phyloP scores from a whole-genome alignment of 2,888 invertebrate species.

The Lepidochrysops patricia region DNA sequence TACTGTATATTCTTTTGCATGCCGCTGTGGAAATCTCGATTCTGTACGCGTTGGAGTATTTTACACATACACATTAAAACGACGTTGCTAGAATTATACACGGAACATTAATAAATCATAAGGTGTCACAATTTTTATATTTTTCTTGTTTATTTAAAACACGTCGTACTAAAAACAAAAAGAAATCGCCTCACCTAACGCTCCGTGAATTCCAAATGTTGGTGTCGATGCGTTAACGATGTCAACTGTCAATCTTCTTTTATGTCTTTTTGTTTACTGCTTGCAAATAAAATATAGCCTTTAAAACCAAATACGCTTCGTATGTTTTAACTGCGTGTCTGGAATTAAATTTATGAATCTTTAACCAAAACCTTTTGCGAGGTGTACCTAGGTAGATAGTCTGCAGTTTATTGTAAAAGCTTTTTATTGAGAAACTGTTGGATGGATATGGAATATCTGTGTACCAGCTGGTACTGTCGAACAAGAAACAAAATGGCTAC shows the following conservation, averaged over 20 bases:
- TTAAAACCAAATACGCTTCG: conserved; percentile 1
- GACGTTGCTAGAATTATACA: conserved; percentile 30
- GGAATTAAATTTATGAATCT: background rate
- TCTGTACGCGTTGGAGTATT: conserved; percentile 54
- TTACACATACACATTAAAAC: conserved; percentile 59
- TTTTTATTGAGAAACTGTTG: background rate
- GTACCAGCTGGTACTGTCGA: background rate
- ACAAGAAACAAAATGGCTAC: background rate
- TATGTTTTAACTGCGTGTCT: background rate
- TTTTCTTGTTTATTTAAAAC: conserved; percentile 10
- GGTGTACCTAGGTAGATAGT: background rate
- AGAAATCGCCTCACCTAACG: background rate
- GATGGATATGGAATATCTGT: background rate
- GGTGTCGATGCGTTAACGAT: conserved; percentile 1
- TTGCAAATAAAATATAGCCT: background rate
- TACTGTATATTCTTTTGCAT: conserved; percentile 52
- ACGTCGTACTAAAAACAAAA: conserved; percentile 7
- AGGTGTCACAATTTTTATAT: conserved; percentile 9
- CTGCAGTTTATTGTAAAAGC: background rate
- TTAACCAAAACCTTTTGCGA: background rate
- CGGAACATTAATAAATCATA: conserved; percentile 11
- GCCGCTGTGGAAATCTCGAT: conserved; percentile 47
- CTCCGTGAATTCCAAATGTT: background rate
- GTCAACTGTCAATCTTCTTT: background rate
- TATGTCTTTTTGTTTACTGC: background rate